Evolutionary conservation across 2,888 invertebrate species (phyloP), one percentile per base, ranked within the genome.

Genomic region (Ditula angustiorana): DNA sequence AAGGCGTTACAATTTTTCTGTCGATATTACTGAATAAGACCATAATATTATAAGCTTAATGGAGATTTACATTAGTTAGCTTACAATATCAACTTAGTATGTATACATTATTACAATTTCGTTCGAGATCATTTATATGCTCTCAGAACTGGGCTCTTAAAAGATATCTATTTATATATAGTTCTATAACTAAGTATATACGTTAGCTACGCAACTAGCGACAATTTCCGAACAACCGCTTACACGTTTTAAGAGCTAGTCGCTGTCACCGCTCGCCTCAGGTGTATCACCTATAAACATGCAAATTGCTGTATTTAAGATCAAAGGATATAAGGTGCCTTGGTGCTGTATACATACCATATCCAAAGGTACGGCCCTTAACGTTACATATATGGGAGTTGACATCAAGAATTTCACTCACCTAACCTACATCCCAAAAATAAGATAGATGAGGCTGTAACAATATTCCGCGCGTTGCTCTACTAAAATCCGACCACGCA

Each of bases 241-340:
- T 50, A 41, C 28, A 23, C 37, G 13, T 46, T 41, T 10, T 30
- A 41, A 44, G 53, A 30, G 19, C 13, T 13, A 30, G 46, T 19
- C 24, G 19, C 19, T 37, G 47, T 28, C 49, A 50, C 26, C 49
- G 26, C 46, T 61, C 35, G 53, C 55, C 61, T 41, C 21, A 16
- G 30, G 62, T 57, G 33, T 50, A 63, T 57, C 50, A 44, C 56
- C 52, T 52, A 64, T 58, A 64, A 64, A 58, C 63, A 58, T 64
- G 58, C 46, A 64, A 64, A 58, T 58, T 64, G 24, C 26, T 35
- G 52, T 63, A 37, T 64, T 62, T 47, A 53, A 58, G 33, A 64
- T 64, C 58, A 64, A 58, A 64, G 58, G 63, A 53, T 64, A 52
- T 44, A 50, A 50, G 24, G 57, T 24, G 30, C 37, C 28, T 19